phyloP scores from a whole-genome alignment of 2,113 vertebrate species.

The Spermophilus dauricus region DNA sequence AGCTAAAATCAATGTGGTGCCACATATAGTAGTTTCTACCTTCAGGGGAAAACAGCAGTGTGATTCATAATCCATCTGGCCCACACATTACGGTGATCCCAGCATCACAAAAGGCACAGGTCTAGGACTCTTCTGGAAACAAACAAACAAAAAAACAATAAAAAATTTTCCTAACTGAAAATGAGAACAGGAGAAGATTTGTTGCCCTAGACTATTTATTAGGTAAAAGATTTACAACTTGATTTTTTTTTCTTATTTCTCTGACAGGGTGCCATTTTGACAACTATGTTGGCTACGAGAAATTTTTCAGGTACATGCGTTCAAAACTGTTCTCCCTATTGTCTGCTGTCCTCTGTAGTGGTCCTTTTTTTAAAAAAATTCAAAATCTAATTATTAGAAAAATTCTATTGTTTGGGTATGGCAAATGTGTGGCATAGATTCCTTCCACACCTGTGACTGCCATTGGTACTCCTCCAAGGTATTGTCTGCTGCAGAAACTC shows the following conservation, averaged over 20 bases:
- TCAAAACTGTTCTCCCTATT: constrained; percentile 6
- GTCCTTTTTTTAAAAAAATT: not conserved
- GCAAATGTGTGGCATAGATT: not conserved
- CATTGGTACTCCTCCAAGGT: not conserved
- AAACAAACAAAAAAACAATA: not conserved
- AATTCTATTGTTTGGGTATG: not conserved
- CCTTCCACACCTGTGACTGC: not conserved
- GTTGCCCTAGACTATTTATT: not conserved
- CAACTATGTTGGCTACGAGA: constrained; percentile 98
- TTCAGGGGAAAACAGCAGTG: not conserved
- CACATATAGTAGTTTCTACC: not conserved
- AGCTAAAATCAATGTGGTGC: not conserved
- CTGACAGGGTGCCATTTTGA: constrained; percentile 97
- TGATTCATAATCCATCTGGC: not conserved
- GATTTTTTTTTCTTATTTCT: constrained; percentile 76
- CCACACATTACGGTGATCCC: too few species aligned
- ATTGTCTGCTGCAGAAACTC: not conserved
- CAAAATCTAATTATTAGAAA: not conserved
- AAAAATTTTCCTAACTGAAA: fast-evolving
- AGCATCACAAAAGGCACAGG: not conserved
- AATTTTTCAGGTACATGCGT: constrained; percentile 97
- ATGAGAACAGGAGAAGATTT: not conserved
- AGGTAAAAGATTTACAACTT: constrained; percentile 57
- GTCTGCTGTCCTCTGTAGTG: not conserved
- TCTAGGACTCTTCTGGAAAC: not conserved